Conservation (phyloP, 2,113 vertebrate genomes). For the Antechinus flavipes region DNA sequence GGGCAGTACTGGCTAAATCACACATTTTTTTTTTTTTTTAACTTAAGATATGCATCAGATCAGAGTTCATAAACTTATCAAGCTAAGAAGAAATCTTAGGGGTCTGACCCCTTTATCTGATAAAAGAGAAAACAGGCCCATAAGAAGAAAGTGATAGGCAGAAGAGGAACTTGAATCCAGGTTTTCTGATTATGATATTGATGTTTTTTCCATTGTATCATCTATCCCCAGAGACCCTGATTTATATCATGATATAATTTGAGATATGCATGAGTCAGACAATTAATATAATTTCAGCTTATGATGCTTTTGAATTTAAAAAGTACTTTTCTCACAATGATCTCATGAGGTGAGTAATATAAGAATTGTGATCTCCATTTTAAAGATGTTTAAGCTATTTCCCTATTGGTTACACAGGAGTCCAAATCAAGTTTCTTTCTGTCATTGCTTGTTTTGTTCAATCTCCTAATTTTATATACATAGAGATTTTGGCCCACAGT, state of each 20-base stretch:
- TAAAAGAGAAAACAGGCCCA: not conserved
- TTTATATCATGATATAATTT: not conserved
- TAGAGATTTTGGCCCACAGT: not conserved
- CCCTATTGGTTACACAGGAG: not conserved
- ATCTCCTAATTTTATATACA: not conserved
- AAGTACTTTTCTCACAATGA: not conserved
- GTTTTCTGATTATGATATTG: not conserved
- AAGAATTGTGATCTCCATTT: not conserved
- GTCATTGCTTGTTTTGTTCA: not conserved
- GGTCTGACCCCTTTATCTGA: not conserved
- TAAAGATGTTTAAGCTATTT: not conserved
- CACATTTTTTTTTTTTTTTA: not conserved
- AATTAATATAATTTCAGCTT: not conserved
- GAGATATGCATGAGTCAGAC: not conserved
- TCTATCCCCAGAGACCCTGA: not conserved
- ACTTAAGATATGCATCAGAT: not conserved
- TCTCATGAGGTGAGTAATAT: not conserved
- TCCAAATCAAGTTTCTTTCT: not conserved
- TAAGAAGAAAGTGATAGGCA: not conserved
- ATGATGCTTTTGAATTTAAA: not conserved
- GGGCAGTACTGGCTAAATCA: not conserved
- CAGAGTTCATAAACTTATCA: not conserved
- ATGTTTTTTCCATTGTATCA: not conserved
- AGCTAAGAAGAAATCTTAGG: not conserved
- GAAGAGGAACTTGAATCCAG: not conserved